Percentiles rank a stretch among this genome's conserved stretches.
Conservation (phyloP, 2,797 vertebrate genomes). For the Silurus lanzhouensis region DNA sequence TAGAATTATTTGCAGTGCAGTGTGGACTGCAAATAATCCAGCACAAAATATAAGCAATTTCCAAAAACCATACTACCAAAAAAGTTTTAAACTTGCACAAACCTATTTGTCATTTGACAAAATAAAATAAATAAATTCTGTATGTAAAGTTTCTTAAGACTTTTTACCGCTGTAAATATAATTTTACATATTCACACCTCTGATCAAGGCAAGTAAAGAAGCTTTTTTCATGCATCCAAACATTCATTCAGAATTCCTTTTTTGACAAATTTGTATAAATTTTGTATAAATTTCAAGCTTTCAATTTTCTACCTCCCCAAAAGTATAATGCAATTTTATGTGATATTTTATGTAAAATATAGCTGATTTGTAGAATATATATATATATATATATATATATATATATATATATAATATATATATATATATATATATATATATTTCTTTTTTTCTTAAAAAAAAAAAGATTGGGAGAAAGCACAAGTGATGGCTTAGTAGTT, state of each 20-base stretch:
- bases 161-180: neutral
- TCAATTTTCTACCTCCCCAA: neutral
- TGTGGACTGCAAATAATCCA: neutral
- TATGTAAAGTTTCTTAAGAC: neutral
- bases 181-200: neutral
- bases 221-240: neutral
- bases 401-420: neutral
- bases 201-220: neutral
- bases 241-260: neutral
- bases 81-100: neutral
- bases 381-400: neutral
- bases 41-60: neutral
- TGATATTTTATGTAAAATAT: neutral
- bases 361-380: neutral
- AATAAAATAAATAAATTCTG: neutral
- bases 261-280: neutral
- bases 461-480: neutral
- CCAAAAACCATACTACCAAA: neutral
- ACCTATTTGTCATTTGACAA: slow-evolving; percentile 1
- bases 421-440: neutral
- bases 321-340: neutral
- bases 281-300: too few species aligned
- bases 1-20: neutral
- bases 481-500: neutral
- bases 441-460: too few species aligned